Conservation (phyloP, 2,888 invertebrate species). For the Dione vanillae region DNA sequence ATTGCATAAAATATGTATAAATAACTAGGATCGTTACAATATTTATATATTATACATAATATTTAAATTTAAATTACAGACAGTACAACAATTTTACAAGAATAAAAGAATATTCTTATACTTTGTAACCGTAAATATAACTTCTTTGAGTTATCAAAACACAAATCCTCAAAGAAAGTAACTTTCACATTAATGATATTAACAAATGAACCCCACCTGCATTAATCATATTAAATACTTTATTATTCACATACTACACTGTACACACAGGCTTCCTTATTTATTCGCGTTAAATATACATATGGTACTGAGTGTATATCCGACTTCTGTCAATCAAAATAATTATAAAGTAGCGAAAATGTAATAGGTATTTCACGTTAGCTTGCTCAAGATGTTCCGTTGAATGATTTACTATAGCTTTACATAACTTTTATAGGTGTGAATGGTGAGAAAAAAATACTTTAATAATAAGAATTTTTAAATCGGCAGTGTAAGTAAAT, state of each 20-base stretch:
- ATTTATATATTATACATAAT: background rate
- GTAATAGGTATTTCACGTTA: constrained; percentile 26
- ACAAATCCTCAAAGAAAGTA: background rate
- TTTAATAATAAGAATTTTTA: background rate
- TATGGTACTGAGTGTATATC: constrained; percentile 30
- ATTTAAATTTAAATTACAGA: too few relatives aligned
- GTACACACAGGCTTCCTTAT: background rate
- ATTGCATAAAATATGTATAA: constrained; percentile 16
- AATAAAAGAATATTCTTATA: too few relatives aligned
- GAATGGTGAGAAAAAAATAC: background rate
- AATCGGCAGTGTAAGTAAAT: background rate
- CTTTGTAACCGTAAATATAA: background rate
- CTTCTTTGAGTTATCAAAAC: background rate
- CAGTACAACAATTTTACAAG: background rate
- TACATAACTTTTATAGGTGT: background rate
- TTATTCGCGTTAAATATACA: background rate
- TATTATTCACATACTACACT: background rate
- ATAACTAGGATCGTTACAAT: background rate
- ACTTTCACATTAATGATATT: constrained; percentile 1
- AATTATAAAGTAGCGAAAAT: constrained; percentile 32
- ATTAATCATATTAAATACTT: background rate
- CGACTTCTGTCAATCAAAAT: constrained; percentile 34
- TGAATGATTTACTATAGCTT: constrained; percentile 13
- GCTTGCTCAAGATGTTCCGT: constrained; percentile 18
- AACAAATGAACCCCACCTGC: background rate